Percentiles rank a stretch among this genome's conserved stretches.
Evolutionary conservation across 2,888 invertebrate genomes (phyloP).

Genomic region (Drosophila tanythrix): DNA sequence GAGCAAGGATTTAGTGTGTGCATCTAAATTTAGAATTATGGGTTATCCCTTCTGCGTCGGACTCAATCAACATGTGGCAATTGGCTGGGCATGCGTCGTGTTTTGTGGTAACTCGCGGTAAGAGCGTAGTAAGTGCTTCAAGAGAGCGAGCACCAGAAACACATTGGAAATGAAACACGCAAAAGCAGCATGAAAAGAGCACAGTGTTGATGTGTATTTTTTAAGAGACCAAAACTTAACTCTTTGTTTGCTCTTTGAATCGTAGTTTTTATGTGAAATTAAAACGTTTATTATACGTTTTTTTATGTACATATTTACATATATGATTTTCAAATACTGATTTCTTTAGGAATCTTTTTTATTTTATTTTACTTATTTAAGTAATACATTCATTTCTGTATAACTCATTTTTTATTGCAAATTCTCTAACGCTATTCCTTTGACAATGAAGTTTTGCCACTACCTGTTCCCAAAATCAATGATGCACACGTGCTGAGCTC

Average conservation of each 20-base stretch:
- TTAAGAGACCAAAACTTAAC: conserved; percentile 31
- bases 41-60: conserved; percentile 30
- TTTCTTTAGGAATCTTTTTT: neutral
- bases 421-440: conserved; percentile 5
- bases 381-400: neutral
- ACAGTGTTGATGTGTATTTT: fast-evolving
- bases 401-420: neutral
- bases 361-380: too few species aligned
- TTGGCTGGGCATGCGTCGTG: conserved; percentile 27
- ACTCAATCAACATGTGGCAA: conserved; percentile 45
- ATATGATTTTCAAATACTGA: neutral
- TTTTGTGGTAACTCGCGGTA: conserved; percentile 11
- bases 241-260: conserved; percentile 14
- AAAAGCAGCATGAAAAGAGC: conserved; percentile 14
- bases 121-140: conserved; percentile 25
- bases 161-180: conserved; percentile 52
- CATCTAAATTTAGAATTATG: conserved; percentile 44
- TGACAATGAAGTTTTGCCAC: neutral
- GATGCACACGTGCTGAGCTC: conserved; percentile 27
- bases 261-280: neutral
- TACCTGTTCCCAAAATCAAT: conserved; percentile 23
- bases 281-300: neutral
- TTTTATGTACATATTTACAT: neutral
- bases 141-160: conserved; percentile 38
- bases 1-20: conserved; percentile 19